Conservation (phyloP, 2,113 vertebrate genomes). For the Parus major region DNA sequence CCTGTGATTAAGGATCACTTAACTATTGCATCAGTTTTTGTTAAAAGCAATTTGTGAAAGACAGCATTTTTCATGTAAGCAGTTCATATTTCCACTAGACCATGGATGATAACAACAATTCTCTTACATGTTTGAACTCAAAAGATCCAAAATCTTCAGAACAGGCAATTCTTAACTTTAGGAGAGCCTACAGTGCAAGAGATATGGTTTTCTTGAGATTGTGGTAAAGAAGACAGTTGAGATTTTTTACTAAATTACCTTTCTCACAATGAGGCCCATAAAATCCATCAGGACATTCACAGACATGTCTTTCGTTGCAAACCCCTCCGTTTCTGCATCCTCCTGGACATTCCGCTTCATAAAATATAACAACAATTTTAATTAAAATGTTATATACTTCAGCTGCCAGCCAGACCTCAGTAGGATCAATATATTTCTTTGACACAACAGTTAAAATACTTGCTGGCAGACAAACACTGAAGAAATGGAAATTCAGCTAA, state of each 20-base stretch:
- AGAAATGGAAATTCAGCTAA: not conserved
- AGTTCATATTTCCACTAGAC: not conserved
- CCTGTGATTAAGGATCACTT: not conserved
- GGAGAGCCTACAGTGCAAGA: not conserved
- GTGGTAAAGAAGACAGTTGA: not conserved
- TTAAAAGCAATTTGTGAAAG: not conserved
- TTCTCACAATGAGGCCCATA: constrained; percentile 89
- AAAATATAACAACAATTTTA: constrained; percentile 49
- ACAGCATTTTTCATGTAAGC: constrained; percentile 3
- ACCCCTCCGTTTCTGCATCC: constrained; percentile 88
- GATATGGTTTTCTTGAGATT: not conserved
- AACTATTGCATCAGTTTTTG: not conserved
- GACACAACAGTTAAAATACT: not conserved
- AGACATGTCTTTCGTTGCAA: constrained; percentile 85
- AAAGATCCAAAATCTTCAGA: not conserved
- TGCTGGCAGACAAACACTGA: not conserved
- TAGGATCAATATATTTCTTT: not conserved
- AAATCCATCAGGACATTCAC: constrained; percentile 89
- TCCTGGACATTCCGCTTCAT: constrained; percentile 85
- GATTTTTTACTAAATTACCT: constrained; percentile 72
- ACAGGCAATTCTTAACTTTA: constrained; percentile 1
- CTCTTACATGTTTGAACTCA: not conserved
- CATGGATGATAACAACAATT: not conserved
- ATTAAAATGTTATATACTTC: not conserved
- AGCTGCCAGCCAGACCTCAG: not conserved